These are phyloP conservation scores for Drosophila prostipennis DNA, from an alignment of 2,888 invertebrate genomes.

Conservation along the genomic window DNA sequence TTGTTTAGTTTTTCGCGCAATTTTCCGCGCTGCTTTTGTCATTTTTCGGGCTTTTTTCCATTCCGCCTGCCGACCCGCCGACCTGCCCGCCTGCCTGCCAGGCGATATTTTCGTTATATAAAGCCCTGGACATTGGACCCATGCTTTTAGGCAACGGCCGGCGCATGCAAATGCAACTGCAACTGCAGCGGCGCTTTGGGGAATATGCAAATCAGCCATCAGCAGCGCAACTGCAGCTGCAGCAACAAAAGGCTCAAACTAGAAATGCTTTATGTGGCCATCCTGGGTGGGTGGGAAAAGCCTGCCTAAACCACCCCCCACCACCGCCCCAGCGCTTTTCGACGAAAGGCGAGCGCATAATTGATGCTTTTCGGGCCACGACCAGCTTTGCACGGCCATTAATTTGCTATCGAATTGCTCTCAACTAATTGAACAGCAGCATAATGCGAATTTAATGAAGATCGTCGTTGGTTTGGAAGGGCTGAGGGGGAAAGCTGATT, in stretches of 20 bases:
- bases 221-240: constrained; percentile 46
- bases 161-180: constrained; percentile 64
- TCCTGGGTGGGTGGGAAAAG: background rate
- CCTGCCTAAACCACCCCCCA: background rate
- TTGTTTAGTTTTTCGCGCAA: constrained; percentile 80
- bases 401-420: constrained; percentile 55
- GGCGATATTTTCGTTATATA: constrained; percentile 60
- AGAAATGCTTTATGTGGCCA: constrained; percentile 59
- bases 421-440: constrained; percentile 43
- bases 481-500: constrained; percentile 16
- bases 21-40: constrained; percentile 78
- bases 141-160: constrained; percentile 68
- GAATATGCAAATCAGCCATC: constrained; percentile 77
- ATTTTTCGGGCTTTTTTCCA: constrained; percentile 52
- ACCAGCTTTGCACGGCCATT: constrained; percentile 40
- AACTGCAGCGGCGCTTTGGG: constrained; percentile 70
- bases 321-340: background rate
- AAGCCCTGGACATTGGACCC: constrained; percentile 28
- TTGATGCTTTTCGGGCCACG: constrained; percentile 58
- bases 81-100: constrained; percentile 6
- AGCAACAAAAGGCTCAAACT: constrained; percentile 58
- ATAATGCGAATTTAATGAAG: constrained; percentile 51
- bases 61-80: constrained; percentile 10
- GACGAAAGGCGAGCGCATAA: constrained; percentile 42
- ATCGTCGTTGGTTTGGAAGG: constrained; percentile 2